phyloP scores from a whole-genome alignment of 1,140 invertebrate genomes.

The Acromyrmex echinatior region DNA sequence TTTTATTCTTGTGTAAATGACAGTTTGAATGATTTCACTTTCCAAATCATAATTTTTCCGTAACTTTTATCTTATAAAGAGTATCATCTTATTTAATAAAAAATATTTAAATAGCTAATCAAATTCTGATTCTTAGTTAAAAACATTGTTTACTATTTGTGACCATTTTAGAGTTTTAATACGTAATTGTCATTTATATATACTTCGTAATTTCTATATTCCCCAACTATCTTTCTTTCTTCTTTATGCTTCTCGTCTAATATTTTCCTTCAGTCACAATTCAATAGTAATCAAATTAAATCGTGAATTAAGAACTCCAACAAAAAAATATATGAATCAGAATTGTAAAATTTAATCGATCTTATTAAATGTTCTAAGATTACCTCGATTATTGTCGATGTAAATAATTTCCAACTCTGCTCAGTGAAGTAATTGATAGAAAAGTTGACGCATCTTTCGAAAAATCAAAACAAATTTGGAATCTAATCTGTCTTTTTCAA shows the following conservation, averaged over 20 bases:
- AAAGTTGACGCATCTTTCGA: neutral
- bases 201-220: neutral
- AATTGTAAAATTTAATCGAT: neutral
- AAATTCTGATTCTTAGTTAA: neutral
- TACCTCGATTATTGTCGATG: neutral
- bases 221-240: neutral
- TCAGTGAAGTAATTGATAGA: constrained; percentile 10
- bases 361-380: neutral
- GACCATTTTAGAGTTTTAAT: neutral
- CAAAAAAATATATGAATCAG: constrained; percentile 1
- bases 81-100: neutral
- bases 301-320: neutral
- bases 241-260: neutral
- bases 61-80: constrained; percentile 6
- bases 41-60: neutral
- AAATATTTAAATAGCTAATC: neutral
- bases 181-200: constrained; percentile 22
- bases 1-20: constrained; percentile 38
- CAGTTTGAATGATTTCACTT: constrained; percentile 25
- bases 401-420: neutral
- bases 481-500: constrained; percentile 20
- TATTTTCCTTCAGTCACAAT: neutral
- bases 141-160: constrained; percentile 14
- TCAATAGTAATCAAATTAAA: neutral
- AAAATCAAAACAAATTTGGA: constrained; percentile 12